Conservation (phyloP, 2,888 invertebrate genomes). For the Ischnus inquisitorius region DNA sequence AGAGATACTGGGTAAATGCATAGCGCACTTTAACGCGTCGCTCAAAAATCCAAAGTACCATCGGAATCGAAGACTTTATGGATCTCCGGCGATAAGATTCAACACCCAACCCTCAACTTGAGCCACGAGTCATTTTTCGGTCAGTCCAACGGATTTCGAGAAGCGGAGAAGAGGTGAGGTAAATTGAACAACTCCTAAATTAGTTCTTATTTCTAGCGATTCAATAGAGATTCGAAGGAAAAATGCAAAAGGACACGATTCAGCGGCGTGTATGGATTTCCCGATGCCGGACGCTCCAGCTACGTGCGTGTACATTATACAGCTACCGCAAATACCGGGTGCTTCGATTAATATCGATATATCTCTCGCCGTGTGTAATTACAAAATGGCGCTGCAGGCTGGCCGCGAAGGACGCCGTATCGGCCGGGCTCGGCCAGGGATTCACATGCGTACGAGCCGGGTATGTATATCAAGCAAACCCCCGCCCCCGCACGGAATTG, state of each 20-base stretch:
- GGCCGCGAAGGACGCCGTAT: conserved; percentile 59
- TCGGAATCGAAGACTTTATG: not conserved
- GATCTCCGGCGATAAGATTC: not conserved
- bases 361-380: conserved; percentile 73
- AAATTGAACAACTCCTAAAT: no score
- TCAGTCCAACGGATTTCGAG: not conserved
- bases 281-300: not conserved
- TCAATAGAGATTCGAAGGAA: not conserved
- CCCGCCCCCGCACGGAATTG: not conserved
- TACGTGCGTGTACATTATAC: conserved; percentile 1
- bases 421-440: conserved; percentile 36
- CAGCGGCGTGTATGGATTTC: not conserved
- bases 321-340: conserved; percentile 29
- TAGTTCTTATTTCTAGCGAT: no score
- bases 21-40: conserved; percentile 60
- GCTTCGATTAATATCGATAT: conserved; percentile 76
- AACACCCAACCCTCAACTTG: no score
- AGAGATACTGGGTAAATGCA: conserved; percentile 36
- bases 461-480: conserved; percentile 17
- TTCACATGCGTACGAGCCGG: conserved; percentile 43
- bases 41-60: conserved; percentile 50
- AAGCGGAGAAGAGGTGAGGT: not conserved
- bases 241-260: conserved; percentile 16
- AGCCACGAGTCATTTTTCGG: no score
- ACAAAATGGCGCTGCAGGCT: conserved; percentile 74